A percentile compares a stretch with the other conserved stretches of the same genome.
Conservation (phyloP, 2,888 invertebrate species). For the Agonopterix alstromeriana region DNA sequence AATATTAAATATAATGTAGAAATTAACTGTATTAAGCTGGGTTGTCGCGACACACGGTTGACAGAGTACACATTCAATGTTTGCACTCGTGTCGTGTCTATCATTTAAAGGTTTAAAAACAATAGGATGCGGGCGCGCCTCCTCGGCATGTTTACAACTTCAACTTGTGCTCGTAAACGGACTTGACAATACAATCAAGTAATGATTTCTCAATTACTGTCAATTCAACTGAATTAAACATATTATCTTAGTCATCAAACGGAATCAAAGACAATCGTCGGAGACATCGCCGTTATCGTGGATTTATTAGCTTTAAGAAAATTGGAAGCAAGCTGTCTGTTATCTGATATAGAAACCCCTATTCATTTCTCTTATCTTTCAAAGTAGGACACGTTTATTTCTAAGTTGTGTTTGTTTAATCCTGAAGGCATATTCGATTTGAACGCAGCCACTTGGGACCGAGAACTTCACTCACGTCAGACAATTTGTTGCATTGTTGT, state of each 20-base stretch:
- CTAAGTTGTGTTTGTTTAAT: background rate
- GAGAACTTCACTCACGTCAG: background rate
- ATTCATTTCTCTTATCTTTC: constrained; percentile 26
- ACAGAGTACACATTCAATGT: too few species aligned
- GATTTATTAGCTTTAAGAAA: constrained; percentile 10
- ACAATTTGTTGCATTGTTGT: background rate
- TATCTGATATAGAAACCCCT: constrained; percentile 7
- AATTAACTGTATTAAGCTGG: too few species aligned
- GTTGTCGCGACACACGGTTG: too few species aligned
- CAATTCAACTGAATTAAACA: constrained; percentile 20
- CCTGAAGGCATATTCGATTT: too few species aligned
- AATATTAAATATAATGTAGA: too few species aligned
- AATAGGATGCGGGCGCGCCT: constrained; percentile 55
- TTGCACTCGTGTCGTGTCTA: constrained; percentile 7
- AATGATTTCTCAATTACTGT: constrained; percentile 33
- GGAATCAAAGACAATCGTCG: background rate
- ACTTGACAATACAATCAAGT: constrained; percentile 46
- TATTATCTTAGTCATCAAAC: constrained; percentile 5
- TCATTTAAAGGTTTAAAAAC: constrained; percentile 47
- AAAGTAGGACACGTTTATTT: constrained; percentile 24
- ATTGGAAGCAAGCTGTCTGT: constrained; percentile 9
- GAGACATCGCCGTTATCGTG: background rate
- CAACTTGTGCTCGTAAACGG: constrained; percentile 28
- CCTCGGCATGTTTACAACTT: constrained; percentile 30
- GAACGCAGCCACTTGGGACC: too few species aligned